Percentiles rank a stretch among this genome's conserved stretches.
Conservation (phyloP, 2,797 vertebrate genomes). For the Sebastes steindachneri region DNA sequence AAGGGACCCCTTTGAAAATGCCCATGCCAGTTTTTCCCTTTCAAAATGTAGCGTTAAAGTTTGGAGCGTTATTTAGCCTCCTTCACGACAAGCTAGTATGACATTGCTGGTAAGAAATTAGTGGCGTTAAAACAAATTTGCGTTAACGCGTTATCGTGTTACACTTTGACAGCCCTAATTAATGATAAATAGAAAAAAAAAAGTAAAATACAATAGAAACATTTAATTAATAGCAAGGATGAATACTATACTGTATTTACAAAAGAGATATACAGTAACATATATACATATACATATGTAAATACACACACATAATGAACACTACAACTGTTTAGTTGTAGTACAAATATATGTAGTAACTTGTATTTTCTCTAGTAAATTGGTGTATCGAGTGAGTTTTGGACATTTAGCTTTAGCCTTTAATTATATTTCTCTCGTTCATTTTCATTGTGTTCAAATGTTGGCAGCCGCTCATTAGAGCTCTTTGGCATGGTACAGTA, state of each 20-base stretch:
- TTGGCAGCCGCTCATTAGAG: constrained; percentile 38
- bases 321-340: neutral
- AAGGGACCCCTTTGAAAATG: too few relatives aligned
- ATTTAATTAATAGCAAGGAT: neutral
- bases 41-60: too few relatives aligned
- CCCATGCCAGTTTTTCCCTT: too few relatives aligned
- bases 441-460: constrained; percentile 19
- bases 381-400: neutral
- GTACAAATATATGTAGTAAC: neutral
- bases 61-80: too few relatives aligned
- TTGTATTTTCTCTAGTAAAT: neutral
- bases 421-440: constrained; percentile 7
- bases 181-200: neutral
- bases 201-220: neutral
- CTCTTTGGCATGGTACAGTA: constrained; percentile 35
- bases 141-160: too few relatives aligned
- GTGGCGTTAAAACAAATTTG: too few relatives aligned
- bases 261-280: neutral
- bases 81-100: too few relatives aligned
- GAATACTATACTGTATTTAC: neutral
- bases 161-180: neutral
- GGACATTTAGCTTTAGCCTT: neutral
- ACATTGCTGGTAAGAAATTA: too few relatives aligned
- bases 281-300: neutral
- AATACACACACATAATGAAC: neutral